Base-by-base conservation (phyloP, 2,113 vertebrate genomes). In the Suncus etruscus region DNA sequence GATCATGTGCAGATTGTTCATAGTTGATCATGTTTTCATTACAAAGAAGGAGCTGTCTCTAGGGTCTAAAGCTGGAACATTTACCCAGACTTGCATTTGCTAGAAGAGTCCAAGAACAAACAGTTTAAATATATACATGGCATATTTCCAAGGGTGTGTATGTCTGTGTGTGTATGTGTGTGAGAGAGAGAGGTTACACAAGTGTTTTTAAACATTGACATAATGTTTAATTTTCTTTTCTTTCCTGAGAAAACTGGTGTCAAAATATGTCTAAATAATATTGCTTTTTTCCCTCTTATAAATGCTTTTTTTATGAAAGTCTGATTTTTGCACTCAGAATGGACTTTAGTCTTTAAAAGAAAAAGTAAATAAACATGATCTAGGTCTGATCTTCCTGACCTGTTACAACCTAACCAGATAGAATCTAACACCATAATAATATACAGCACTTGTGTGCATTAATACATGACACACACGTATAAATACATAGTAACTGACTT, bases 71-170 rank as follows among this genome's bases (percentile, higher is more conserved):
- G 27, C 32, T 66, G 22, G 72, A 50, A 91, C 32, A 32, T 45
- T 63, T 81, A 92, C 82, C 76, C 78, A 66, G 69, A 89, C 22
- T 75, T 92, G 91, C 91, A 87, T 90, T 96, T 95, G 96, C 96
- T 69, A 94, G 96, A 58, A 70, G 58, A 94, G 86, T 85, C 86
- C 66, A 51, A 94, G 97, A 97, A 97, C 97, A 97, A 50, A 92
- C 81, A 97, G 97, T 97, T 97, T 96, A 97, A 96, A 96, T 83
- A 66, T 95, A 96, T 97, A 89, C 94, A 90, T 95, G 95, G 96
- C 2, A 65, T 96, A 95, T 96, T 96, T 92, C 90, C 96, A 93
- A 92, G 94, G 25, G 92, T 96, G 84, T 76, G 29, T 86, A 96
- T 58, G 39, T 58, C 4, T 61, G 14, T 61, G 14, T 61, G 58